phyloP scores from a whole-genome alignment of 2,888 invertebrate genomes.

The Microctonus aethiopoides region DNA sequence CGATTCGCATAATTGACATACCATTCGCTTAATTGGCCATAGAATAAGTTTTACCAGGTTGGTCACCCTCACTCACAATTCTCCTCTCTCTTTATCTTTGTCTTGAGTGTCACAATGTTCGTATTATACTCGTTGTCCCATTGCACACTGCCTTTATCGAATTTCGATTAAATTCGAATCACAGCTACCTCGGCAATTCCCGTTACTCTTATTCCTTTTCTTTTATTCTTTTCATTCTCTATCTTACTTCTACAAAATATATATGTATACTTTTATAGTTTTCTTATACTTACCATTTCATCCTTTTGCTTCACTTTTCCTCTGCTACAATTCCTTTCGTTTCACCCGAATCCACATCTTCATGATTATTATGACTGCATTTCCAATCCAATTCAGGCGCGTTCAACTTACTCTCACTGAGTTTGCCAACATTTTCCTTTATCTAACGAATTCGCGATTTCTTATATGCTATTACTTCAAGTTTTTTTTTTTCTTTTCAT shows the following conservation, averaged over 20 bases:
- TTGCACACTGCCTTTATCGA: constrained; percentile 33
- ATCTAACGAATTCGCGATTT: too few species aligned
- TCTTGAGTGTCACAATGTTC: background rate
- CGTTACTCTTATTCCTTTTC: background rate
- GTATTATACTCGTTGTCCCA: background rate
- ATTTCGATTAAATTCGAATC: constrained; percentile 41
- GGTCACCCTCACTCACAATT: constrained; percentile 18
- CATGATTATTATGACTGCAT: constrained; percentile 44
- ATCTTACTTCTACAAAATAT: too few species aligned
- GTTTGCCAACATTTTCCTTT: too few species aligned
- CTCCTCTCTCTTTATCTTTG: constrained; percentile 30
- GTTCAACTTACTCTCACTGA: too few species aligned
- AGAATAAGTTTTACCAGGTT: constrained; percentile 25
- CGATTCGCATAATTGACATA: constrained; percentile 30
- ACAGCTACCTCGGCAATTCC: constrained; percentile 32
- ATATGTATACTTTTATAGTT: too few species aligned
- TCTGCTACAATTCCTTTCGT: background rate
- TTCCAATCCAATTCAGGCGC: constrained; percentile 18
- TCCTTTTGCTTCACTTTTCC: background rate
- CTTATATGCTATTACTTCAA: too few species aligned
- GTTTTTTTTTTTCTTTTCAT: too few species aligned
- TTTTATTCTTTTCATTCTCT: too few species aligned
- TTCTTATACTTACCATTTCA: background rate
- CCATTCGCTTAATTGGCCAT: constrained; percentile 26
- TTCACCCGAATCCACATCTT: constrained; percentile 32